Evolutionary conservation across 2,797 vertebrate species (phyloP), one percentile per base, ranked within the genome.

Genomic region (Girardinus metallicus): DNA sequence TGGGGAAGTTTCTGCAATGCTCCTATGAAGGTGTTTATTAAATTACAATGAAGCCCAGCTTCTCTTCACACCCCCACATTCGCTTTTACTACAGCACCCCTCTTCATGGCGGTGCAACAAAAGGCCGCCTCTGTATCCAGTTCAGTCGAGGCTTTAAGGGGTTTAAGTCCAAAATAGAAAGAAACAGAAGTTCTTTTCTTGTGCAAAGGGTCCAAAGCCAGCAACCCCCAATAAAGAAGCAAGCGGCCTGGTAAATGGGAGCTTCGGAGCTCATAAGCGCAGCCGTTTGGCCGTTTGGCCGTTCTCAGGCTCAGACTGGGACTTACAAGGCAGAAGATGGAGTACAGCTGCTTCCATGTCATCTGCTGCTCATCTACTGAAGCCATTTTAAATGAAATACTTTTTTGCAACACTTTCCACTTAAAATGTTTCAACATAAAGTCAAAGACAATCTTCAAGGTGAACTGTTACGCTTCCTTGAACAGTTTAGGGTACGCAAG

Each of bases 61-160:
- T 84, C 85, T 81, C 84, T 89, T 86, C 83, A 81, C 74, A 66
- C 83, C 84, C 86, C 57, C 62, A 53, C 75, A 73, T 84, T 81
- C 77, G 80, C 84, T 84, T 84, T 83, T 82, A 84, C 81, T 79
- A 80, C 86, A 87, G 81, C 89, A 89, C 90, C 90, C 47, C 88
- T 91, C 87, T 92, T 91, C 91, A 92, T 91, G 84, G 85, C 10
- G 12, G 68, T 80, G 81, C 90, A 93, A 94, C 93, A 95, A 93
- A 93, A 93, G 84, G 82, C 43, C 12, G 76, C 86, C 85, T 92
- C 90, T 88, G 89, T 88, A 74, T 91, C 87, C 89, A 90, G 90
- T 92, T 91, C 88, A 89, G 90, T 89, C 86, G 75, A 92, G 90
- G 81, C 66, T 79, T 85, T 78, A 83, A 83, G 73, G 41, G 88